A percentile compares a stretch with the other conserved stretches of the same genome.
Evolutionary conservation across 1,140 invertebrate genomes (phyloP).

Genomic region (Carposina sasakii): DNA sequence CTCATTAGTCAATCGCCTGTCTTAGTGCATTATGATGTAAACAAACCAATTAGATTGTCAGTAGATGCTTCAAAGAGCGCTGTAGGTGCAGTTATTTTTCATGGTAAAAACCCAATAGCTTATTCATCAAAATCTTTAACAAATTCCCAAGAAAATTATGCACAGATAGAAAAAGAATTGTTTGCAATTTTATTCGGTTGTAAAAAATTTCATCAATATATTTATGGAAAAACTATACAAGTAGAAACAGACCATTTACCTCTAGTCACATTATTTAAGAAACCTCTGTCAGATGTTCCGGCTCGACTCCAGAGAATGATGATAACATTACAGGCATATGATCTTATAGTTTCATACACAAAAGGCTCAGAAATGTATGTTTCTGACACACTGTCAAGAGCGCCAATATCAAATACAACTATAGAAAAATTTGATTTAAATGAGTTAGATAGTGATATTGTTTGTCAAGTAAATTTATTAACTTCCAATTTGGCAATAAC

Average conservation of each 20-base stretch:
- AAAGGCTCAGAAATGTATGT: conserved; percentile 51
- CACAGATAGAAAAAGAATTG: conserved; percentile 64
- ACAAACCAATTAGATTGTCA: conserved; percentile 22
- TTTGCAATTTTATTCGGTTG: conserved; percentile 50
- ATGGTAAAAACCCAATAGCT: conserved; percentile 33
- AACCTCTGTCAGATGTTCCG: conserved; percentile 47
- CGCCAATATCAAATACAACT: conserved; percentile 4
- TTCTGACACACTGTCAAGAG: conserved; percentile 50
- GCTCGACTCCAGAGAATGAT: conserved; percentile 51
- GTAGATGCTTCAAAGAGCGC: conserved; percentile 30
- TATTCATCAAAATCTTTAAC: conserved; percentile 37
- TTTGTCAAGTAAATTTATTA: conserved; percentile 27
- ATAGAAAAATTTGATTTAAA: conserved; percentile 14
- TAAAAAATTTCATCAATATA: conserved; percentile 51
- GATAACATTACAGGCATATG: conserved; percentile 48
- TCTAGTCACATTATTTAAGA: conserved; percentile 47
- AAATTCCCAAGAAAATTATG: conserved; percentile 46
- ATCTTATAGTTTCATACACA: conserved; percentile 52
- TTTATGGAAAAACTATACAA: conserved; percentile 34
- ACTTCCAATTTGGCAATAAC: conserved; percentile 21
- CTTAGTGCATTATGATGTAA: conserved; percentile 16
- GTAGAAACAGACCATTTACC: conserved; percentile 62
- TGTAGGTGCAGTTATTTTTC: conserved; percentile 31
- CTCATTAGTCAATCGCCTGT: conserved; percentile 23
- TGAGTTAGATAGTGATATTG: conserved; percentile 23